Evolutionary conservation across 2,113 vertebrate genomes (phyloP), one percentile per base, ranked within the genome.

Genomic region (Paramisgurnus dabryanus): DNA sequence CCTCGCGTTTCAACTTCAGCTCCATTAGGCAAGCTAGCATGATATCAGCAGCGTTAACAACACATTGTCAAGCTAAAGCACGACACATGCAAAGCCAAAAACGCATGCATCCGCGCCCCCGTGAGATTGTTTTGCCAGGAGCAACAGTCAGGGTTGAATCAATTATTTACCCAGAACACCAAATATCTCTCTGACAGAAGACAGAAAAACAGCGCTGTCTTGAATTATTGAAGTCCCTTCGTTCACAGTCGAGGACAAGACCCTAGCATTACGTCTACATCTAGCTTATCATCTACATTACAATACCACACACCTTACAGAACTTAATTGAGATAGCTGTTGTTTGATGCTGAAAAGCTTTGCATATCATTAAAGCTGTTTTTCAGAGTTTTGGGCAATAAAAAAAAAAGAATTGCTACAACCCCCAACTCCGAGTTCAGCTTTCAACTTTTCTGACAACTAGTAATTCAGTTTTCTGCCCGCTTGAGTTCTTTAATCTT

Each of bases 161-260:
- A 85, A 61, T 88, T 79, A 86, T 87, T 86, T 85, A 78, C 85
- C 79, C 78, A 64, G 67, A 84, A 79, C 77, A 71, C 58, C 39
- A 58, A 70, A 80, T 81, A 78, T 80, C 60, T 57, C 47, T 75
- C 68, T 65, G 79, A 67, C 80, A 80, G 74, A 57, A 79, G 43
- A 72, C 50, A 70, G 74, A 18, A 70, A 34, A 53, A n/a, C 22
- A 61, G 65, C 0, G 13, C 63, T 45, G 40, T 12, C 70, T 41
- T 87, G 75, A 85, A 82, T 87, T 81, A 88, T 84, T 88, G 79
- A 83, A 68, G 15, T 18, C 6, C 0, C 15, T 65, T 77, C 78
- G 75, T 79, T 83, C 82, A 61, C 84, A 82, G 83, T 78, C 22
- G 67, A 65, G 63, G 68, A 22, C 66, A 12, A 34, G 49, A 72